Conservation (phyloP, 2,113 vertebrate species). For the human (Homo sapiens) region GRCh38 chrX:33399501-33400000, state of each 20-base stretch:
- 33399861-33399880: constrained; percentile 30
- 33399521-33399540: background rate
- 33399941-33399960: background rate
- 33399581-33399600: background rate
- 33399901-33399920: constrained; percentile 38
- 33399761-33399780: constrained; percentile 44
- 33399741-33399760: constrained; percentile 17
- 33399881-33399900: constrained; percentile 22
- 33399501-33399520: constrained; percentile 8
- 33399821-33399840: constrained; percentile 47
- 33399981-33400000: background rate
- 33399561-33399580: background rate
- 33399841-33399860: constrained; percentile 37
- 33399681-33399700: background rate
- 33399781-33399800: constrained; percentile 32
- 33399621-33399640: background rate
- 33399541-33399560: background rate
- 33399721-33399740: constrained; percentile 54
- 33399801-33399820: constrained; percentile 26
- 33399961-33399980: background rate
- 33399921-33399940: background rate
- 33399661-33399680: background rate
- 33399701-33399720: constrained; percentile 45
- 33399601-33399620: background rate
- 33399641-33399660: constrained; percentile 11